These are phyloP conservation scores for Arremon aurantiirostris DNA, from an alignment of 2,797 vertebrate species.

Conservation along the genomic window DNA sequence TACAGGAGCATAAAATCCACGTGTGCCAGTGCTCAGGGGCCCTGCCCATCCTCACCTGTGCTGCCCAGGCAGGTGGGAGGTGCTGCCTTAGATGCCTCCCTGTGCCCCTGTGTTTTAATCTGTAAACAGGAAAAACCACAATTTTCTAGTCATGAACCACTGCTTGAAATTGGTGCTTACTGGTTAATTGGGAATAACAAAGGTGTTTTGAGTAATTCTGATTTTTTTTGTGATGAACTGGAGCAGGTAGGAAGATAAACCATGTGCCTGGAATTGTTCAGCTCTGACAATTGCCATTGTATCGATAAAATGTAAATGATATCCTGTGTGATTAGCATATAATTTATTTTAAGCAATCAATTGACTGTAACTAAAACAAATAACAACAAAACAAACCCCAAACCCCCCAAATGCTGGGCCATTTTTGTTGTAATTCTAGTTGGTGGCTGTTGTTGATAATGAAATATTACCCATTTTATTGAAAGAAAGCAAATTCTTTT, in stretches of 20 bases:
- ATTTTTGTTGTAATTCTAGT: background rate
- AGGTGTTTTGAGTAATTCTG: background rate
- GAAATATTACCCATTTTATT: background rate
- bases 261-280: background rate
- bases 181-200: background rate
- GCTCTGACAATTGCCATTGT: background rate
- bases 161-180: background rate
- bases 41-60: background rate
- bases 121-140: background rate
- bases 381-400: background rate
- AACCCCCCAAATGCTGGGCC: accelerated
- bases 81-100: background rate
- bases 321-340: background rate
- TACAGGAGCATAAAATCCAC: too few relatives aligned
- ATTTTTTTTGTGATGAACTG: background rate
- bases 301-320: background rate
- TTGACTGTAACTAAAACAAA: background rate
- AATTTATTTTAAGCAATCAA: background rate
- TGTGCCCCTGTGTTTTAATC: background rate
- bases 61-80: background rate
- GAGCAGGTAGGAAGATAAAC: background rate
- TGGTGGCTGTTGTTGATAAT: background rate
- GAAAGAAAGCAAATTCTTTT: background rate
- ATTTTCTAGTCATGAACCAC: background rate
- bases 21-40: background rate